phyloP scores from a whole-genome alignment of 1,140 invertebrate genomes.

The Sesamia nonagrioides region DNA sequence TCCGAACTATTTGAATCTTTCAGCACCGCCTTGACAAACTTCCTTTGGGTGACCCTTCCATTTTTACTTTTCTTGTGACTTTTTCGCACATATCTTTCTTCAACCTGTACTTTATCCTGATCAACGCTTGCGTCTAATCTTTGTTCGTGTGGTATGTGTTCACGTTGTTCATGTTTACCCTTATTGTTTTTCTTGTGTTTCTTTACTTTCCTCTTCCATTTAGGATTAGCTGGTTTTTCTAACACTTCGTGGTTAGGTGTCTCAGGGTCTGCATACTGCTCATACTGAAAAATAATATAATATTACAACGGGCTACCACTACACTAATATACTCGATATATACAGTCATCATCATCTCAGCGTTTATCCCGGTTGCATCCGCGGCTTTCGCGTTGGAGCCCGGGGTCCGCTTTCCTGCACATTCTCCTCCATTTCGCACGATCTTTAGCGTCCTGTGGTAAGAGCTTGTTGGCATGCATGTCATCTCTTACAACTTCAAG shows the following conservation, averaged over 20 bases:
- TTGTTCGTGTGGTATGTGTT: background rate
- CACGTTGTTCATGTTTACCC: background rate
- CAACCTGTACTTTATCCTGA: background rate
- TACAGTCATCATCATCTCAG: too few species aligned
- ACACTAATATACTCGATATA: background rate
- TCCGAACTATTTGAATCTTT: constrained; percentile 40
- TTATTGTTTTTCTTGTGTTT: background rate
- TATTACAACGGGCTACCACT: background rate
- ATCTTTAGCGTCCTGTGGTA: too few species aligned
- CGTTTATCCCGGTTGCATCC: too few species aligned
- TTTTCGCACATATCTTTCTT: background rate
- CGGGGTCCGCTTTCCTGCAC: too few species aligned
- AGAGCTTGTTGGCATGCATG: too few species aligned
- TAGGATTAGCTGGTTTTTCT: background rate
- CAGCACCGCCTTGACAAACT: constrained; percentile 31
- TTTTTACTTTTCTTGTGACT: constrained; percentile 28
- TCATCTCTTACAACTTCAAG: too few species aligned
- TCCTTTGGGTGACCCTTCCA: constrained; percentile 23
- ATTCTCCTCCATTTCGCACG: too few species aligned
- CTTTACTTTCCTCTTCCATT: background rate
- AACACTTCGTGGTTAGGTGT: background rate
- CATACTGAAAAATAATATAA: background rate
- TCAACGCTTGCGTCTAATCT: background rate
- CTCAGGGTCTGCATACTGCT: background rate
- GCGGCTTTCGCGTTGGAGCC: too few species aligned